Percentiles rank a stretch among this genome's conserved stretches.
Evolutionary conservation across 2,888 invertebrate genomes (phyloP).

Genomic region (Zaprionus bogoriensis): DNA sequence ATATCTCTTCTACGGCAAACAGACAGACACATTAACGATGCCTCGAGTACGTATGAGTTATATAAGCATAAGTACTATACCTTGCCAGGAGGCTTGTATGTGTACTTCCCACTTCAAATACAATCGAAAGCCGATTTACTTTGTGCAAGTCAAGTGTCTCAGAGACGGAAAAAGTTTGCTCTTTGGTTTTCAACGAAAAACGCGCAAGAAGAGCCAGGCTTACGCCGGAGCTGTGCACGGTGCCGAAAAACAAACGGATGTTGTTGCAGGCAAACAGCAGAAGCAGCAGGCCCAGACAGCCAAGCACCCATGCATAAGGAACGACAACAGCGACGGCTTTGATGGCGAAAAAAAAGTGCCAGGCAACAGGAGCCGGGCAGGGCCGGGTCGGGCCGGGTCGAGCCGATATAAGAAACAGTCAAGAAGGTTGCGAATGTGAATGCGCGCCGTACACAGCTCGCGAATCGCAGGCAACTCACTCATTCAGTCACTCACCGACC

Average conservation of each 20-base stretch:
- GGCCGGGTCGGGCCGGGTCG: not conserved
- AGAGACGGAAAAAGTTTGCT: slow-evolving; percentile 65
- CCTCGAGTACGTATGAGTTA: slow-evolving; percentile 22
- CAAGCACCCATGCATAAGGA: slow-evolving; percentile 52
- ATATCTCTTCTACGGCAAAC: slow-evolving; percentile 34
- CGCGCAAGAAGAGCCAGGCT: slow-evolving; percentile 24
- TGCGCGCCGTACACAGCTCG: slow-evolving; percentile 38
- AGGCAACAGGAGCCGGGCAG: slow-evolving; percentile 45
- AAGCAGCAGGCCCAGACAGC: slow-evolving; percentile 36
- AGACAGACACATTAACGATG: slow-evolving; percentile 36
- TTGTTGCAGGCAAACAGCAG: slow-evolving; percentile 58
- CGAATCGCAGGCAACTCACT: slow-evolving; percentile 45
- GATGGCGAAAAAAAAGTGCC: slow-evolving; percentile 31
- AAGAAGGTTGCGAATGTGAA: slow-evolving; percentile 30
- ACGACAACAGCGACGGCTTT: slow-evolving; percentile 59
- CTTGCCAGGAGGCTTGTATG: not conserved
- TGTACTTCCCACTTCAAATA: slow-evolving; percentile 52
- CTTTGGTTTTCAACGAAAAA: slow-evolving; percentile 55
- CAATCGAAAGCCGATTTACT: slow-evolving; percentile 77
- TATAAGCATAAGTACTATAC: slow-evolving; percentile 28
- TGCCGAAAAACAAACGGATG: slow-evolving; percentile 61
- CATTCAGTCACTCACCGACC: not conserved
- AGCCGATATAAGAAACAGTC: slow-evolving; percentile 19
- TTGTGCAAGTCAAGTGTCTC: slow-evolving; percentile 66
- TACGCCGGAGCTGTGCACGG: slow-evolving; percentile 33